A percentile compares a stretch with the other conserved stretches of the same genome.
These are phyloP conservation scores for Hipparchia semele DNA, from an alignment of 2,888 invertebrate species.

Conservation along the genomic window DNA sequence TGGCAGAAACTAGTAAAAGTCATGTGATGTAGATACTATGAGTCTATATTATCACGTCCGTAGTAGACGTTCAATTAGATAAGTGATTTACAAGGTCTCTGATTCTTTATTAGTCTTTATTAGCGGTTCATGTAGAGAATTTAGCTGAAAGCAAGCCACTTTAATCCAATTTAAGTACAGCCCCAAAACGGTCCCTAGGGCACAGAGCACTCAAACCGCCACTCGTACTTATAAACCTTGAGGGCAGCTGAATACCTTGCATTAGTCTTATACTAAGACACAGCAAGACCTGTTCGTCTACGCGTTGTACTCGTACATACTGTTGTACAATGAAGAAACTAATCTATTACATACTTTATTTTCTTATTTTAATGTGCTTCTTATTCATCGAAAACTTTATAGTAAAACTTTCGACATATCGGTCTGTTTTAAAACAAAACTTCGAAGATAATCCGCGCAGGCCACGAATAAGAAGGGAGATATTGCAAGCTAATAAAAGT, in stretches of 20 bases:
- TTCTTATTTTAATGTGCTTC: conserved; percentile 50
- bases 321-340: conserved; percentile 55
- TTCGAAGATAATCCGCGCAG: conserved; percentile 17
- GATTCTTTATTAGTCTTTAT: conserved; percentile 61
- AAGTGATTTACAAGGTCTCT: conserved; percentile 50
- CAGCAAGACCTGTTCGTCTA: conserved; percentile 53
- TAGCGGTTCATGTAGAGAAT: conserved; percentile 60
- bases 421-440: conserved; percentile 3
- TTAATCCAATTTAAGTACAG: conserved; percentile 76
- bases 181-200: conserved; percentile 64
- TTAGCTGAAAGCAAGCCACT: conserved; percentile 67
- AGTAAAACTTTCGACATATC: conserved; percentile 17
- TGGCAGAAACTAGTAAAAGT: neutral
- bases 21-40: neutral
- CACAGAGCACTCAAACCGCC: conserved; percentile 50
- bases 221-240: conserved; percentile 53
- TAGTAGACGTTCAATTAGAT: conserved; percentile 41
- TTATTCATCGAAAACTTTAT: conserved; percentile 50
- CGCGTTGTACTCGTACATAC: conserved; percentile 49
- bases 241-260: conserved; percentile 45
- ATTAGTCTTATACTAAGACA: conserved; percentile 54
- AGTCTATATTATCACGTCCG: conserved; percentile 22
- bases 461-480: conserved; percentile 30
- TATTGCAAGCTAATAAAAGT: conserved; percentile 23
- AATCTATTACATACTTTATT: conserved; percentile 49